phyloP scores from a whole-genome alignment of 2,888 invertebrate species.

The Netelia inedita region DNA sequence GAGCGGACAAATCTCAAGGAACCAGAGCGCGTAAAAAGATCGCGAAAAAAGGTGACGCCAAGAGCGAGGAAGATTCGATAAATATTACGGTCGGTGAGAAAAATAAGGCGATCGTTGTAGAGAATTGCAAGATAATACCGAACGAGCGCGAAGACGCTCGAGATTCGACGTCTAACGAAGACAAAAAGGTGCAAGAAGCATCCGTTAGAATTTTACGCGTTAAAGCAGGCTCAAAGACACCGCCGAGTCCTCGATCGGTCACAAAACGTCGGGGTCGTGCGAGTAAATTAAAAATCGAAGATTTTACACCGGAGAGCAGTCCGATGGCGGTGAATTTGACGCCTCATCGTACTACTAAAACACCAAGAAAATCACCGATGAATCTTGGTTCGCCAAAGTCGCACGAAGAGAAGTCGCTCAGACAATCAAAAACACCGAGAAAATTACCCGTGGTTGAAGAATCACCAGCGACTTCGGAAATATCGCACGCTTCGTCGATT shows the following conservation, averaged over 20 bases:
- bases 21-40: conserved; percentile 53
- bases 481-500: conserved; percentile 58
- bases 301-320: conserved; percentile 77
- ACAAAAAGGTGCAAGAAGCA: conserved; percentile 58
- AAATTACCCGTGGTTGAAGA: conserved; percentile 72
- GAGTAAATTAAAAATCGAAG: conserved; percentile 27
- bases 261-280: conserved; percentile 38
- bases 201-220: conserved; percentile 35
- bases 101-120: conserved; percentile 2
- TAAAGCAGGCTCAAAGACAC: conserved; percentile 28
- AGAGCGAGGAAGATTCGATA: conserved; percentile 32
- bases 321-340: conserved; percentile 75
- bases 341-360: conserved; percentile 77
- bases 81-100: neutral
- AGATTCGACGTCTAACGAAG: conserved; percentile 55
- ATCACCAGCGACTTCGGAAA: conserved; percentile 71
- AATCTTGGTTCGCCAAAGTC: conserved; percentile 77
- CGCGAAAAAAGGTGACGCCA: conserved; percentile 43
- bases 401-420: conserved; percentile 69
- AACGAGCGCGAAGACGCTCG: neutral
- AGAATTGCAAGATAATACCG: conserved; percentile 24
- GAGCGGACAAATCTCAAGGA: conserved; percentile 30
- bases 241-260: conserved; percentile 44
- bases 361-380: conserved; percentile 77
- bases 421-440: conserved; percentile 74